A percentile compares a stretch with the other conserved stretches of the same genome.
These are phyloP conservation scores for Himantopus leucocephalus DNA, from an alignment of 2,113 vertebrate species.

Conservation along the genomic window DNA sequence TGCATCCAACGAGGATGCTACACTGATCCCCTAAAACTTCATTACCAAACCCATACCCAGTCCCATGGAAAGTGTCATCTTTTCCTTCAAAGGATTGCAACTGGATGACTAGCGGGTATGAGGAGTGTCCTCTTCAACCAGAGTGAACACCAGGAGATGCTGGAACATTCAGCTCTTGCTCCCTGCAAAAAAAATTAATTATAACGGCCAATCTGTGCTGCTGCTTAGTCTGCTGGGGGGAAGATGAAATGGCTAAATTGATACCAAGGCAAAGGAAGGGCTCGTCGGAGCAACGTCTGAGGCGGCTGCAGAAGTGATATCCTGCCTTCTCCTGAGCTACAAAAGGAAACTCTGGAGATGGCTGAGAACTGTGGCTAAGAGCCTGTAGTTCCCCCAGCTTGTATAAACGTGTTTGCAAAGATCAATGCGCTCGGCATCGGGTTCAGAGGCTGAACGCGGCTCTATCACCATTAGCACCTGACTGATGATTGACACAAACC, in stretches of 20 bases:
- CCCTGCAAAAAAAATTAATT: conserved; percentile 8
- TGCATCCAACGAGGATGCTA: not conserved
- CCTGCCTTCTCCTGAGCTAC: not conserved
- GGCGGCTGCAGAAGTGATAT: not conserved
- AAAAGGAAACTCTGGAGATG: not conserved
- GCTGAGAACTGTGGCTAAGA: not conserved
- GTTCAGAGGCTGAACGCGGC: not conserved
- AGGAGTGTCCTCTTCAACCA: not conserved
- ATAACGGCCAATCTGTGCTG: not conserved
- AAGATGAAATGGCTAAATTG: conserved; percentile 36
- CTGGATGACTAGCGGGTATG: not conserved
- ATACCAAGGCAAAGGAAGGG: not conserved
- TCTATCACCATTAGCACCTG: conserved; percentile 43
- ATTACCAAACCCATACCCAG: not conserved
- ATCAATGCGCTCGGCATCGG: not conserved
- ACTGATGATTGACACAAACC: conserved; percentile 52
- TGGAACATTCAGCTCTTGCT: not conserved
- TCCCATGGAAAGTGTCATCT: not conserved
- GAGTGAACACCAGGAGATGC: not conserved
- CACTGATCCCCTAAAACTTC: not conserved
- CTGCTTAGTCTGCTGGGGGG: conserved; percentile 8
- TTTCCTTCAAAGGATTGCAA: not conserved
- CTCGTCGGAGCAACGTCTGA: not conserved
- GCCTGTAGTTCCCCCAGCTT: conserved; percentile 23
- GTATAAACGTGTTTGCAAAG: not conserved